Conservation (phyloP, 1,140 invertebrate species). For the Drosophila ananassae region DNA sequence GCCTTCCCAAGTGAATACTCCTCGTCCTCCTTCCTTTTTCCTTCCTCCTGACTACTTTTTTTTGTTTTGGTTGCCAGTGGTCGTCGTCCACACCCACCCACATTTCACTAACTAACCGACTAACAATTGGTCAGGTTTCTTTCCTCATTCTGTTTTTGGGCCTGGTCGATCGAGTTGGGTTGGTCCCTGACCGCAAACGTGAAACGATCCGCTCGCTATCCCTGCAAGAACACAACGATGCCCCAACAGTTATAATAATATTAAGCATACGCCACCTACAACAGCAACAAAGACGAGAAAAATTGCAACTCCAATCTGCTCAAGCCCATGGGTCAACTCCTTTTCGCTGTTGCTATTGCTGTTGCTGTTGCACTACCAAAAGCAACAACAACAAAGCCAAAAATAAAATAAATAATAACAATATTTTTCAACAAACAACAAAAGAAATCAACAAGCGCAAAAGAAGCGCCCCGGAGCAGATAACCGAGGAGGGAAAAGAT, state of each 20-base stretch:
- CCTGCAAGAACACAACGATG: slow-evolving; percentile 24
- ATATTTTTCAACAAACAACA: slow-evolving; percentile 77
- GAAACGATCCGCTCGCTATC: slow-evolving; percentile 28
- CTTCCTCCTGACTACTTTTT: slow-evolving; percentile 3
- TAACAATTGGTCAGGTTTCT: slow-evolving; percentile 70
- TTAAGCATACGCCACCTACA: slow-evolving; percentile 80
- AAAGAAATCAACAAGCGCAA: slow-evolving; percentile 71
- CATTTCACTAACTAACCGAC: slow-evolving; percentile 75
- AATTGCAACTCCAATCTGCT: slow-evolving; percentile 48
- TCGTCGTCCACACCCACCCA: slow-evolving; percentile 58
- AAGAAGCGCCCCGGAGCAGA: slow-evolving; percentile 70
- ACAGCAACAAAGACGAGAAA: slow-evolving; percentile 39
- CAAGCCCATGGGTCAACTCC: slow-evolving; percentile 57
- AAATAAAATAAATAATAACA: slow-evolving; percentile 72
- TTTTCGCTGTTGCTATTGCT: slow-evolving; percentile 53
- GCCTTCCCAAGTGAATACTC: slow-evolving; percentile 32
- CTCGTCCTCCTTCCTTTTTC: slow-evolving; percentile 19
- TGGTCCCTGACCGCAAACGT: slow-evolving; percentile 79
- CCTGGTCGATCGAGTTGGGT: slow-evolving; percentile 54
- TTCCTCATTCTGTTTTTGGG: slow-evolving; percentile 38
- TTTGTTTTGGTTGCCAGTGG: slow-evolving; percentile 7
- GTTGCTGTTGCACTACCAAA: slow-evolving; percentile 16
- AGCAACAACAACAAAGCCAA: slow-evolving; percentile 9
- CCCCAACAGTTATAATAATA: slow-evolving; percentile 79
- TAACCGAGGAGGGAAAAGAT: slow-evolving; percentile 20